A percentile compares a stretch with the other conserved stretches of the same genome.
These are phyloP conservation scores for Cotesia glomerata DNA, from an alignment of 1,140 invertebrate species.

Conservation along the genomic window DNA sequence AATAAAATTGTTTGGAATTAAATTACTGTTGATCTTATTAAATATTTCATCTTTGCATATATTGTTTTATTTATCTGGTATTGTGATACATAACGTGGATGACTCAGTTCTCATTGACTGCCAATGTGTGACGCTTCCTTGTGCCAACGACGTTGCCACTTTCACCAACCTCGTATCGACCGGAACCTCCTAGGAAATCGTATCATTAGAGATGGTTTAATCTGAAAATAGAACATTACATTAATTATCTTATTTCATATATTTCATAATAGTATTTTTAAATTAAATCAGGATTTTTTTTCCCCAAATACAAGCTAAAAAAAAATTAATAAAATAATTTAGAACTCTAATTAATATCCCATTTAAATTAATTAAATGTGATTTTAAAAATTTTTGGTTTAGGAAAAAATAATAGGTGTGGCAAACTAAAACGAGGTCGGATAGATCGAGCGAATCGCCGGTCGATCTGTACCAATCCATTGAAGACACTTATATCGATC, in stretches of 20 bases:
- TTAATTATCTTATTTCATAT: background rate
- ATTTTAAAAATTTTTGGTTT: no score
- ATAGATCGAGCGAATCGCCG: constrained; percentile 8
- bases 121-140: constrained; percentile 6
- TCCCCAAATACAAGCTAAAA: no score
- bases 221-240: background rate
- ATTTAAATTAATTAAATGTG: no score
- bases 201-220: background rate
- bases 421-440: background rate
- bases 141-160: background rate
- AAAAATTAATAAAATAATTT: no score
- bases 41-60: background rate
- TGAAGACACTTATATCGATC: background rate
- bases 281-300: no score
- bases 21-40: no score
- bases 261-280: background rate
- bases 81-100: background rate
- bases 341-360: no score
- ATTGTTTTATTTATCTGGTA: background rate
- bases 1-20: no score
- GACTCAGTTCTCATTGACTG: constrained; percentile 4
- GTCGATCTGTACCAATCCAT: background rate
- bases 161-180: constrained; percentile 2
- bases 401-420: background rate
- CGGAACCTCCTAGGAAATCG: background rate